Evolutionary conservation across 2,113 vertebrate species (phyloP).

Genomic region (Protobothrops flavoviridis): DNA sequence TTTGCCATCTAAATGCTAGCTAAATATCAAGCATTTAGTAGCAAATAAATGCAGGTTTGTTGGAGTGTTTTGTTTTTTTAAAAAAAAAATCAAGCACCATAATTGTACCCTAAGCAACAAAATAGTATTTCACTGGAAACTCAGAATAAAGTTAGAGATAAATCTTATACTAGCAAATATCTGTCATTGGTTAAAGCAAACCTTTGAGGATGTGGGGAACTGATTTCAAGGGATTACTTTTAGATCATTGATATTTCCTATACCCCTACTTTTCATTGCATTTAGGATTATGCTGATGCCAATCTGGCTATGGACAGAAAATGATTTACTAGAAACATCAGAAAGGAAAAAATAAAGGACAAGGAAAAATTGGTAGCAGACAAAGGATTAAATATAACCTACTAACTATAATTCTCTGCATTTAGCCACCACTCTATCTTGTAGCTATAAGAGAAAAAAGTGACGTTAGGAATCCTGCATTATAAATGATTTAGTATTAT

Average conservation of each 20-base stretch:
- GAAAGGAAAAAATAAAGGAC: not conserved
- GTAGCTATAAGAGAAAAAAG: not conserved
- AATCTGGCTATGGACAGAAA: not conserved
- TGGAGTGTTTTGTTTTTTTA: not conserved
- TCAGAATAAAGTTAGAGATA: not conserved
- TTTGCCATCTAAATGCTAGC: constrained; percentile 25
- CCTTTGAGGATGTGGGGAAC: not conserved
- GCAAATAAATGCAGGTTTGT: constrained; percentile 13
- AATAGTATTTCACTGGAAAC: no score
- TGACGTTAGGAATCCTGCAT: not conserved
- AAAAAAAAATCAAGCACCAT: not conserved
- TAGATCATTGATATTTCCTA: not conserved
- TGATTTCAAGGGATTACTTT: not conserved
- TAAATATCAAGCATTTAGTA: constrained; percentile 22
- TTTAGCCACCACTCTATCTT: not conserved
- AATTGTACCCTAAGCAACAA: not conserved
- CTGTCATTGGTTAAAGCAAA: not conserved
- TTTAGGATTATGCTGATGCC: not conserved
- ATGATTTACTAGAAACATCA: not conserved
- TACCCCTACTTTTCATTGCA: not conserved
- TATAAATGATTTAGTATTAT: not conserved
- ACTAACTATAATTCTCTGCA: not conserved
- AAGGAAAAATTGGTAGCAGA: not conserved
- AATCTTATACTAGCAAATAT: not conserved
- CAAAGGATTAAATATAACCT: not conserved